Evolutionary conservation across 1,140 invertebrate species (phyloP), one percentile per base, ranked within the genome.

Genomic region (Zaprionus ghesquierei): DNA sequence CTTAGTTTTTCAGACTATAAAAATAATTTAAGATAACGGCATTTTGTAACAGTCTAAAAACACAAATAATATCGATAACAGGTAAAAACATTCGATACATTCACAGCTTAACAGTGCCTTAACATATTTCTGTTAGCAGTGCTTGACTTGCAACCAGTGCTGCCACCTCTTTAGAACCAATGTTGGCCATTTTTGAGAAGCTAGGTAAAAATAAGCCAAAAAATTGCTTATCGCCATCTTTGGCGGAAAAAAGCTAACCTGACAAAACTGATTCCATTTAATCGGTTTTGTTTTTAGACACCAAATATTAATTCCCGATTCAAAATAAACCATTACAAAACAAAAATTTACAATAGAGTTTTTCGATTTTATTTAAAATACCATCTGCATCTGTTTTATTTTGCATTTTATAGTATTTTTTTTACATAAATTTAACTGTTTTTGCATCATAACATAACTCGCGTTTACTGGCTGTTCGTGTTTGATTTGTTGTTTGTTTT

Each of bases 351-450:
- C 38, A 33, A 44, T 44, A 29, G 23, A 53, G 38, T 77, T 76
- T 75, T 18, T 33, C 44, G 60, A 54, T 70, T 75, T 77, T 74
- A 77, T 77, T 77, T 70, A 78, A 71, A 78, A 78, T 78, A 77
- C 62, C 61, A 62, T 70, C 65, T 69, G 58, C 31, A 33, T 74
- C 33, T 55, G 27, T 20, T 55, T 74, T 60, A 18, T 59, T 74
- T 65, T 65, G 33, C 33, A 33, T 50, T 64, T 69, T 61, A n/a
- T 18, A 15, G 69, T 60, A 27, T 70, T 71, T 41, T 71, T 78
- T 78, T 63, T 76, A 76, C 73, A 79, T 78, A 75, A 75, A 66
- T 71, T 65, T 78, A 78, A 78, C 75, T 77, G 66, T 51, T 54
- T 56, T 62, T 61, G 65, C 65, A 33, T 77, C 25, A 44, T 73